Percentiles rank a stretch among this genome's conserved stretches.
Conservation (phyloP, 2,113 vertebrate genomes). For the Neotragus pygmaeus region DNA sequence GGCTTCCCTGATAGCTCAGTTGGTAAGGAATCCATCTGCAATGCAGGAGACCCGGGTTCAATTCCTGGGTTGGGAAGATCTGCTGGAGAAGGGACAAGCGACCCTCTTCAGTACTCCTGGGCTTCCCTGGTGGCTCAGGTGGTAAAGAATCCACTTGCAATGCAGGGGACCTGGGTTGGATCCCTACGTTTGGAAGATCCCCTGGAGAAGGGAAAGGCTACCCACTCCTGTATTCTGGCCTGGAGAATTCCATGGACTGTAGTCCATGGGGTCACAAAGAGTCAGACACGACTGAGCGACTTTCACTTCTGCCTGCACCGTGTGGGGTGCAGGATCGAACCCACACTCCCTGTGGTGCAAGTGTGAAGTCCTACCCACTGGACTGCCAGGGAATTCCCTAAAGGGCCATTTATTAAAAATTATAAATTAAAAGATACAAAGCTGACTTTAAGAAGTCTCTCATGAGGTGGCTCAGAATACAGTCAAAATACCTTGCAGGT, state of each 20-base stretch:
- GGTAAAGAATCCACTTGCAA: neutral
- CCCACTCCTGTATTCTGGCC: neutral
- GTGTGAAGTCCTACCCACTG: neutral
- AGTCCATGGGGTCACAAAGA: neutral
- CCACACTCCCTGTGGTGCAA: neutral
- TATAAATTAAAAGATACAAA: neutral
- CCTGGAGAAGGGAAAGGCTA: neutral
- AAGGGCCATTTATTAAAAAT: neutral
- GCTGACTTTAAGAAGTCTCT: neutral
- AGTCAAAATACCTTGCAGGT: rapidly evolving
- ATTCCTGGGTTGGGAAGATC: neutral
- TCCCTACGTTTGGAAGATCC: neutral
- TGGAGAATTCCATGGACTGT: neutral
- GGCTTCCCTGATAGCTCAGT: neutral
- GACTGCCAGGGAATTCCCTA: neutral
- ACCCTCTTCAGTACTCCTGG: neutral
- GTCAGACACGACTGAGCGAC: neutral
- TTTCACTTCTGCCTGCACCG: neutral
- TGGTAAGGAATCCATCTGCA: neutral
- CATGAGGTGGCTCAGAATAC: neutral
- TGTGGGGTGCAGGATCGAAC: neutral
- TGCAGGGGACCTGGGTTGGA: neutral
- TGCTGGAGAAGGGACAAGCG: rapidly evolving
- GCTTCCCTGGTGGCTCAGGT: neutral
- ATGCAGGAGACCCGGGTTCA: neutral